Conservation (phyloP, 2,113 vertebrate species). For the Casuarius casuarius region DNA sequence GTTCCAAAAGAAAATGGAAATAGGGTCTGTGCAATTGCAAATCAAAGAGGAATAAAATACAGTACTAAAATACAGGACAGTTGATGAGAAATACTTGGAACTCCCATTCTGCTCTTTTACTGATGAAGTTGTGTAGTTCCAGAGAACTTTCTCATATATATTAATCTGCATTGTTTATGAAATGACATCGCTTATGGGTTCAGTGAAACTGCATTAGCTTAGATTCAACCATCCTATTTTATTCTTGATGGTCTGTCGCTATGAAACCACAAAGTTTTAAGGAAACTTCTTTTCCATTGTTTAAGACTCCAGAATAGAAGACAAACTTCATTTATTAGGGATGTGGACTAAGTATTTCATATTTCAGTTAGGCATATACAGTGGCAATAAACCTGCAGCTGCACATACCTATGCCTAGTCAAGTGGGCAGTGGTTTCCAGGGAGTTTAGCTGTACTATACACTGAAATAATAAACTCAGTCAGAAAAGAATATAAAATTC, state of each 20-base stretch:
- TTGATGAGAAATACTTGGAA: not conserved
- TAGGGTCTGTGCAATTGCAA: not conserved
- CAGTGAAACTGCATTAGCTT: not conserved
- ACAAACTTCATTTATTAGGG: not conserved
- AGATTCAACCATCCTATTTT: not conserved
- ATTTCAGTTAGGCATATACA: conserved; percentile 14
- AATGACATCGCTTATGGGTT: not conserved
- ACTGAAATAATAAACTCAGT: conserved; percentile 42
- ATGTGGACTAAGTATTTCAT: not conserved
- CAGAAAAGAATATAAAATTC: conserved; percentile 34
- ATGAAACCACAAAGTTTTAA: conserved; percentile 2
- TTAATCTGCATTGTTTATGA: not conserved
- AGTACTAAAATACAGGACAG: not conserved
- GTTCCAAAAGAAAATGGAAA: not conserved
- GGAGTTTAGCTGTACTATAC: not conserved
- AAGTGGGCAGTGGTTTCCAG: conserved; percentile 41
- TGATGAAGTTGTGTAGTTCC: not conserved
- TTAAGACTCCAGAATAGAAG: conserved; percentile 6
- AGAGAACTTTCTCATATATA: not conserved
- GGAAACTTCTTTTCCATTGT: not conserved
- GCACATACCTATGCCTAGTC: conserved; percentile 2
- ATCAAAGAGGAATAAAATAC: not conserved
- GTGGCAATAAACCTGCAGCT: not conserved
- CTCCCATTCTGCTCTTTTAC: not conserved
- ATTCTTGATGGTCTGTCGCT: not conserved